Base-by-base conservation (phyloP, 2,888 invertebrate species). In the Xanthorhoe spadicearia region DNA sequence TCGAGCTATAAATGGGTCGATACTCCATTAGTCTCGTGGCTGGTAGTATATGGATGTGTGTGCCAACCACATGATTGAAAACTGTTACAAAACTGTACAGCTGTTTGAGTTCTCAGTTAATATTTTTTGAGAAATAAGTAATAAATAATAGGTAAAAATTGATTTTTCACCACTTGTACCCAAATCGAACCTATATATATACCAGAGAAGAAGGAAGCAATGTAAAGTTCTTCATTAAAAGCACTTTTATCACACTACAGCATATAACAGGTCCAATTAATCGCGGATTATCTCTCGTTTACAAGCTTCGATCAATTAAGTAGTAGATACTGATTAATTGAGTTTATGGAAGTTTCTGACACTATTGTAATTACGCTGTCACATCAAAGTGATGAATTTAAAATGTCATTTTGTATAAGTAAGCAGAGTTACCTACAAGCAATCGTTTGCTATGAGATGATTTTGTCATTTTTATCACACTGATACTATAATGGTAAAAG, bases 11-110 rank as follows among this genome's bases (percentile, higher is more conserved):
- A 68, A 55, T 46, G 68, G 76, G 66, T 80, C 78, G 76, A 83
- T 83, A 75, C 54, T 70, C 76, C 78, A 81, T 81, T 83, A 81
- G 66, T 61, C 67, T 55, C 51, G 70, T 35, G 67, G 48, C 35
- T 69, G 54, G 18, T n/a, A 51, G 53, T 50, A 17, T 13, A 18
- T 53, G 53, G 23, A 28, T 57, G 17, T 32, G 51, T 49, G 5
- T 55, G 8, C 38, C 4, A 32, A 53, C 53, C 53, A 53, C 15
- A 53, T 32, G 15, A 32, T 52, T n/a, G 48, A 17, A 48, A 48
- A 48, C 48, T 48, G 13, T 13, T 13, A 17, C 48, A 17, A 48
- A 48, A 5, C 17, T 17, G 13, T 43, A 10, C 38, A 43, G 10
- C 8, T 2, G 38, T 43, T 43, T 13, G 38, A 43, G 13, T 13